Conservation (phyloP, 2,797 vertebrate genomes). For the Scleropages formosus region DNA sequence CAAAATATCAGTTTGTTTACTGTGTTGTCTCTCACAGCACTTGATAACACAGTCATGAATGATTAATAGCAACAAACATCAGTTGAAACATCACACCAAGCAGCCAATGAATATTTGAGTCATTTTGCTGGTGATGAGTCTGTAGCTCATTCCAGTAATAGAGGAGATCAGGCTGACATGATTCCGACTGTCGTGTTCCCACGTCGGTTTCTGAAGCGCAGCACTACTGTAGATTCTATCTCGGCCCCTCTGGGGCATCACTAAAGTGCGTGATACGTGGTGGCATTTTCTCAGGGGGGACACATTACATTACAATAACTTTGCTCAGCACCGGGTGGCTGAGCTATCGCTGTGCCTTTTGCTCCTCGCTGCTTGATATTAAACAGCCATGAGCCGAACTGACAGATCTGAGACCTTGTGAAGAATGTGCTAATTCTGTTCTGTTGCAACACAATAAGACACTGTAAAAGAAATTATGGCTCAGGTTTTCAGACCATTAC, state of each 20-base stretch:
- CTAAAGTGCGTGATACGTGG: conserved; percentile 14
- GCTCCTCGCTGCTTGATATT: not conserved
- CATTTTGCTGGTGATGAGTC: not conserved
- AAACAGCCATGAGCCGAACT: conserved; percentile 7
- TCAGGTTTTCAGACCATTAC: conserved; percentile 47
- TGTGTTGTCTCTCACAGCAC: too few species aligned
- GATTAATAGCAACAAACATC: conserved; percentile 4
- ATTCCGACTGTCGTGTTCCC: conserved; percentile 2
- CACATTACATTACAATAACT: conserved; percentile 61
- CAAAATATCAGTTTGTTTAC: not conserved
- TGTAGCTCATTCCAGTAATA: conserved; percentile 13
- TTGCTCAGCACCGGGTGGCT: conserved; percentile 24
- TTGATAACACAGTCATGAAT: not conserved
- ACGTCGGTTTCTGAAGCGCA: not conserved
- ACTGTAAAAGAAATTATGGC: conserved; percentile 54
- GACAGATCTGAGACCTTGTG: not conserved
- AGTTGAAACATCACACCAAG: not conserved
- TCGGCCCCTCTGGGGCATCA: not conserved
- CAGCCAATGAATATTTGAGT: not conserved
- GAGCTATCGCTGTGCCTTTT: conserved; percentile 23
- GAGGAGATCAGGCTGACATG: not conserved
- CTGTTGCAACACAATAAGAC: conserved; percentile 29
- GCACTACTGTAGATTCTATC: conserved; percentile 13
- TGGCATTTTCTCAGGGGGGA: conserved; percentile 50
- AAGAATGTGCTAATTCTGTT: not conserved